A percentile compares a stretch with the other conserved stretches of the same genome.
These are phyloP conservation scores for Amblyteles armatorius DNA, from an alignment of 2,888 invertebrate species.

Conservation along the genomic window DNA sequence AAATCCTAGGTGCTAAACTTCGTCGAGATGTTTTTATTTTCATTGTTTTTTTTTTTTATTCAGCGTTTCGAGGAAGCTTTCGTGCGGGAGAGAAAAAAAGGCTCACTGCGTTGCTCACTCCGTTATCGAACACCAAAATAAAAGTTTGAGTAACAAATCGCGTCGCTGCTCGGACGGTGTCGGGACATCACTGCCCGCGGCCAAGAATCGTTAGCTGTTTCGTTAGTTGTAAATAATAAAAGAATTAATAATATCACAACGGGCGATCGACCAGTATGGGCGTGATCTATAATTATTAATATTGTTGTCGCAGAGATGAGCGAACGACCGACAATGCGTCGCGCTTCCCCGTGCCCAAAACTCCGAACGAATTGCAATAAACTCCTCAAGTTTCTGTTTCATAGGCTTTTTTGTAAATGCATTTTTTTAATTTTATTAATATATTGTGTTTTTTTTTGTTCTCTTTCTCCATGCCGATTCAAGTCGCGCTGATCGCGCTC, in stretches of 20 bases:
- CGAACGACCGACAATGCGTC: constrained; percentile 38
- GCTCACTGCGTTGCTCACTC: constrained; percentile 47
- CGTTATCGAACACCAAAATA: constrained; percentile 50
- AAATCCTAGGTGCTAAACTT: constrained; percentile 52
- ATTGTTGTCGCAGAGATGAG: constrained; percentile 45
- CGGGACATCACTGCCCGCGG: constrained; percentile 3
- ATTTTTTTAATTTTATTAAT: constrained; percentile 31
- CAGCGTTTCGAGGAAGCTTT: constrained; percentile 32
- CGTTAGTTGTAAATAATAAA: constrained; percentile 61
- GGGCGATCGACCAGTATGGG: constrained; percentile 57
- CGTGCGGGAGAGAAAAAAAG: background rate
- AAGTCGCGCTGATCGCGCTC: constrained; percentile 72
- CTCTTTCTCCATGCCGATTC: constrained; percentile 46
- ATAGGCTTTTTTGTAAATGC: constrained; percentile 34
- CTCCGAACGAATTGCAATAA: constrained; percentile 28
- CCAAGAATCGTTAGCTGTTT: constrained; percentile 42
- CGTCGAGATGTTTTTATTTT: constrained; percentile 18
- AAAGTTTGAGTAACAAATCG: background rate
- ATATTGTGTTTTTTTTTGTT: constrained; percentile 6
- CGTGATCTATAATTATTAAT: constrained; percentile 57
- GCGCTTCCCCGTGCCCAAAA: constrained; percentile 46
- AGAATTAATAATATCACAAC: constrained; percentile 10
- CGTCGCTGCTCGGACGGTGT: constrained; percentile 18
- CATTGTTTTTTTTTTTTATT: constrained; percentile 26
- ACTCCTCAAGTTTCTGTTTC: constrained; percentile 22